Conservation (phyloP, 1,140 invertebrate species). For the Drosophila nannoptera region DNA sequence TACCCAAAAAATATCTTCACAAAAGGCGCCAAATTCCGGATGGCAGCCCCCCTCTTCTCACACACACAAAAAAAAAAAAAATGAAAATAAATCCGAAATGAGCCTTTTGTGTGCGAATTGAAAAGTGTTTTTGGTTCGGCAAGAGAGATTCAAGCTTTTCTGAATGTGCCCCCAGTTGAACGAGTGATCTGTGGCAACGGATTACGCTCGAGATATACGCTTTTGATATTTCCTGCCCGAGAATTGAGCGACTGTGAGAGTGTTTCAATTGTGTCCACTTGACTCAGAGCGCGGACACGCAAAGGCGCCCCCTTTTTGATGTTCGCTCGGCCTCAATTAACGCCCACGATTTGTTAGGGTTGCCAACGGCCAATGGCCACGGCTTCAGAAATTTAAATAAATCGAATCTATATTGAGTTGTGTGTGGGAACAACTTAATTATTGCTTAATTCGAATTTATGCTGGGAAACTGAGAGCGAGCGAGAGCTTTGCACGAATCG, state of each 20-base stretch:
- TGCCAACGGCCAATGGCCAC: slow-evolving; percentile 21
- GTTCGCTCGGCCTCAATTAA: slow-evolving; percentile 39
- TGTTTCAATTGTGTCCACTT: slow-evolving; percentile 14
- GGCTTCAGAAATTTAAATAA: slow-evolving; percentile 50
- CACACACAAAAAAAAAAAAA: neutral
- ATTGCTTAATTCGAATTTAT: slow-evolving; percentile 37
- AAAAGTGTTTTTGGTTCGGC: slow-evolving; percentile 42
- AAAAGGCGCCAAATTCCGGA: slow-evolving; percentile 54
- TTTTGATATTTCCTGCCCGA: slow-evolving; percentile 56
- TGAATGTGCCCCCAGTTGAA: slow-evolving; percentile 65
- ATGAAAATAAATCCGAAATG: slow-evolving; percentile 54
- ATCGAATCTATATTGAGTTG: slow-evolving; percentile 51
- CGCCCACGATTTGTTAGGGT: slow-evolving; percentile 57
- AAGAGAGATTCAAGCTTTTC: slow-evolving; percentile 9
- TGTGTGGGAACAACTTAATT: slow-evolving; percentile 52
- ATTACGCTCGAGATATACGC: slow-evolving; percentile 54
- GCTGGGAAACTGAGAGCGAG: slow-evolving; percentile 20
- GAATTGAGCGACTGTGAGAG: slow-evolving; percentile 30
- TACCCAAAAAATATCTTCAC: slow-evolving; percentile 25
- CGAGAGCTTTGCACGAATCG: no score
- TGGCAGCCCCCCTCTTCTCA: neutral
- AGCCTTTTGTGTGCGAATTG: slow-evolving; percentile 65
- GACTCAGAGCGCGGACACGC: no score
- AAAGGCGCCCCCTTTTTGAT: slow-evolving; percentile 5
- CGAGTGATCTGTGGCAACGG: slow-evolving; percentile 57